Percentiles rank a stretch among this genome's conserved stretches.
phyloP scores from a whole-genome alignment of 1,140 invertebrate species.

The Colletes latitarsis region DNA sequence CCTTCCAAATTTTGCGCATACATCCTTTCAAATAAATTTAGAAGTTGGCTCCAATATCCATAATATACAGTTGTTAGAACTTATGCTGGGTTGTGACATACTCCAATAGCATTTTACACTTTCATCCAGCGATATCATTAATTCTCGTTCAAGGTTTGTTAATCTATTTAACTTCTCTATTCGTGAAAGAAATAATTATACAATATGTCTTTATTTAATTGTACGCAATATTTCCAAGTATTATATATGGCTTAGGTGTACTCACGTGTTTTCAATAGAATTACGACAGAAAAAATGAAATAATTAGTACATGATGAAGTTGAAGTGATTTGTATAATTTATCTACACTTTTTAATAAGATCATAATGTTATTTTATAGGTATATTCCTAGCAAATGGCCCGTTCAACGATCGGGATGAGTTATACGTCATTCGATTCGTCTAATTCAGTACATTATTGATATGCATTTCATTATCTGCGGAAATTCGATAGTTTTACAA shows the following conservation, averaged over 20 bases:
- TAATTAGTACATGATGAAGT: constrained; percentile 3
- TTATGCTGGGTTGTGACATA: constrained; percentile 36
- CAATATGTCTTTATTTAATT: too few species aligned
- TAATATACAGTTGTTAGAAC: constrained; percentile 46
- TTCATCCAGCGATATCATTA: neutral
- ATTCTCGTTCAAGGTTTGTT: neutral
- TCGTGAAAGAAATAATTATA: neutral
- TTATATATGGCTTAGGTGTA: too few species aligned
- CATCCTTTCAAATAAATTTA: constrained; percentile 5
- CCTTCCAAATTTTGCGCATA: neutral
- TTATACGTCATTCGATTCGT: too few species aligned
- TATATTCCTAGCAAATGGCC: too few species aligned
- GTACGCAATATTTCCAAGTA: neutral
- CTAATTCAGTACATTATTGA: too few species aligned
- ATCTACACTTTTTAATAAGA: neutral
- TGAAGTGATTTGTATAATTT: neutral
- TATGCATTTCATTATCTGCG: too few species aligned
- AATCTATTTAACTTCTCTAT: neutral
- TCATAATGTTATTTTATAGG: neutral
- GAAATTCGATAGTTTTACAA: too few species aligned
- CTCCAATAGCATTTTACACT: constrained; percentile 31
- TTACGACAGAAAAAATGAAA: neutral
- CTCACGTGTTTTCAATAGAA: neutral
- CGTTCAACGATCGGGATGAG: too few species aligned
- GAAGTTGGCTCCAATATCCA: neutral